Evolutionary conservation across 2,888 invertebrate genomes (phyloP).

Genomic region (Euplagia quadripunctaria): DNA sequence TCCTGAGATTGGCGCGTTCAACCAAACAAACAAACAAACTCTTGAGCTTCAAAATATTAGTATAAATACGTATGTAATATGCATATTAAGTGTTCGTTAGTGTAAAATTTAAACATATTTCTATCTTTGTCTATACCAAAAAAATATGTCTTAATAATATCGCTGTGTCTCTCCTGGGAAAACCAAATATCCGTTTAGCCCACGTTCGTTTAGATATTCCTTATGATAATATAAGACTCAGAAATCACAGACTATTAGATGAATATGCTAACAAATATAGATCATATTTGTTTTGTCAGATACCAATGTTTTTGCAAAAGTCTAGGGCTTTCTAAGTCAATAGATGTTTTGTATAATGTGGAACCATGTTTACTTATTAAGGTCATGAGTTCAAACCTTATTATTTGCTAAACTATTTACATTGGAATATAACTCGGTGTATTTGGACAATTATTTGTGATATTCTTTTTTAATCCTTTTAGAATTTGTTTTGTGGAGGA

Average conservation of each 20-base stretch:
- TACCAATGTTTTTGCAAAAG: background rate
- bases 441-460: background rate
- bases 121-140: background rate
- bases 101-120: background rate
- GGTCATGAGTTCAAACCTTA: background rate
- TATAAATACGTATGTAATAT: too few species aligned
- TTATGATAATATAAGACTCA: slow-evolving; percentile 5
- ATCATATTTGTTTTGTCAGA: background rate
- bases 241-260: background rate
- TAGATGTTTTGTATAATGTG: background rate
- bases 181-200: background rate
- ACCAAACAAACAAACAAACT: too few species aligned
- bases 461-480: background rate
- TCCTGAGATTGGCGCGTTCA: too few species aligned
- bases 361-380: background rate
- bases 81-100: too few species aligned
- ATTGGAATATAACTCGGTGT: too few species aligned
- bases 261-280: background rate
- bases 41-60: too few species aligned
- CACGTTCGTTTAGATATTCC: background rate
- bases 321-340: background rate
- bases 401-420: background rate
- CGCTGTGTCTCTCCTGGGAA: background rate
- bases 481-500: too few species aligned
- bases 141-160: background rate